Evolutionary conservation across 2,888 invertebrate genomes (phyloP).

Genomic region (Lycaena phlaeas): DNA sequence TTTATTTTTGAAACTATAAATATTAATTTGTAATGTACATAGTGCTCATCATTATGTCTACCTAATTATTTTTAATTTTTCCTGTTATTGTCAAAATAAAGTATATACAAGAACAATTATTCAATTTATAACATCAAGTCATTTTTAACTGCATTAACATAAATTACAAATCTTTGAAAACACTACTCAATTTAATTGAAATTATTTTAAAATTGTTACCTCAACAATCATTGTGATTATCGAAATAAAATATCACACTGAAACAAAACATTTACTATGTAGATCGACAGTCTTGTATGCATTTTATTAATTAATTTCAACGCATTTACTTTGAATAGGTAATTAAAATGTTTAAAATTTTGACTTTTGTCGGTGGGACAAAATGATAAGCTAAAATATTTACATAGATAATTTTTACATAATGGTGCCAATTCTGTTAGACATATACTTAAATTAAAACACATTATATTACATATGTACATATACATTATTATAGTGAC

Average conservation of each 20-base stretch:
- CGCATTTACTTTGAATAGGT: slow-evolving; percentile 16
- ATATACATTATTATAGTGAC: background rate
- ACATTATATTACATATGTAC: slow-evolving; percentile 7
- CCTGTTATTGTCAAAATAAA: slow-evolving; percentile 32
- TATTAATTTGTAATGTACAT: slow-evolving; percentile 9
- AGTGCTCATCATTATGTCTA: slow-evolving; percentile 32
- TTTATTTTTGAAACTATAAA: slow-evolving; percentile 12
- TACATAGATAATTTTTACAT: slow-evolving; percentile 22
- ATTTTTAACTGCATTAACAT: slow-evolving; percentile 16
- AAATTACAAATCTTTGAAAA: slow-evolving; percentile 14
- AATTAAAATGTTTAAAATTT: slow-evolving; percentile 25
- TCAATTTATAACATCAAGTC: slow-evolving; percentile 14
- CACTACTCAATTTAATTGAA: slow-evolving; percentile 10
- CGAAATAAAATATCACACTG: slow-evolving; percentile 8
- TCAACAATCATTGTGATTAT: slow-evolving; percentile 5
- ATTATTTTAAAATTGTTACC: background rate
- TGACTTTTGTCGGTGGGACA: slow-evolving; percentile 53
- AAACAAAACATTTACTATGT: background rate
- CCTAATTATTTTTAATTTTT: slow-evolving; percentile 24
- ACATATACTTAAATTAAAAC: slow-evolving; percentile 1
- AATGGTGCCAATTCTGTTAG: background rate
- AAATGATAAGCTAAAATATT: slow-evolving; percentile 48
- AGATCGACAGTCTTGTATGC: background rate
- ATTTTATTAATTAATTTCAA: slow-evolving; percentile 8
- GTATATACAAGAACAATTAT: slow-evolving; percentile 33